Evolutionary conservation across 2,797 vertebrate species (phyloP), one percentile per base, ranked within the genome.

Genomic region (Clarias platycephalus): DNA sequence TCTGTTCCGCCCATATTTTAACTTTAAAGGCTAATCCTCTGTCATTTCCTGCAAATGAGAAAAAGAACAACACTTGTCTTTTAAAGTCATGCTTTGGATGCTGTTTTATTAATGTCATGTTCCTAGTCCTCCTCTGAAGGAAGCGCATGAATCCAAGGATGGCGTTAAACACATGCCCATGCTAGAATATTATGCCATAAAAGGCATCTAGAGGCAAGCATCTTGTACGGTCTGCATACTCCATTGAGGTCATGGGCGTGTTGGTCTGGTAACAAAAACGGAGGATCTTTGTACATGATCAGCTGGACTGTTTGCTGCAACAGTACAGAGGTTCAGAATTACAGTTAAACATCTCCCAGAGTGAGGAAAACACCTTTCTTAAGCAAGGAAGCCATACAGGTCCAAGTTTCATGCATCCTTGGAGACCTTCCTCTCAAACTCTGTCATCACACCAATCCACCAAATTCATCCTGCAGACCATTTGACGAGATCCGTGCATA

Each of bases 341-440:
- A 53, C 49, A 53, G 49, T 13, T 53, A 53, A 49, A 53, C 49
- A 53, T 93, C 85, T 92, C 90, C 0, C 90, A 91, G 18, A 89
- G 57, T 4, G 91, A 89, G 0, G 81, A 53, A 28, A 95, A 95
- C 70, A 94, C 53, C 7, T 92, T 90, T 71, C 86, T 86, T 4
- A 93, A 94, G 84, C 93, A 93, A 0, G 90, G 86, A 62, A 95
- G 8, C 83, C 88, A 0, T 92, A 91, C 8, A 94, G 84, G 80
- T 94, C 93, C 91, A 93, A 92, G 82, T 86, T 87, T 63, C 90
- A 89, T 12, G 87, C 91, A 0, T 93, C 92, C 74, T 94, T 90
- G 0, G 94, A 94, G 31, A 93, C 83, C 87, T 95, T 95, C 37
- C 82, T 91, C 88, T 95, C 93, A 88, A 95, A 95, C 88, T 94